Percentiles rank a stretch among this genome's conserved stretches.
phyloP scores from a whole-genome alignment of 1,140 invertebrate species.

The Sitodiplosis mosellana region DNA sequence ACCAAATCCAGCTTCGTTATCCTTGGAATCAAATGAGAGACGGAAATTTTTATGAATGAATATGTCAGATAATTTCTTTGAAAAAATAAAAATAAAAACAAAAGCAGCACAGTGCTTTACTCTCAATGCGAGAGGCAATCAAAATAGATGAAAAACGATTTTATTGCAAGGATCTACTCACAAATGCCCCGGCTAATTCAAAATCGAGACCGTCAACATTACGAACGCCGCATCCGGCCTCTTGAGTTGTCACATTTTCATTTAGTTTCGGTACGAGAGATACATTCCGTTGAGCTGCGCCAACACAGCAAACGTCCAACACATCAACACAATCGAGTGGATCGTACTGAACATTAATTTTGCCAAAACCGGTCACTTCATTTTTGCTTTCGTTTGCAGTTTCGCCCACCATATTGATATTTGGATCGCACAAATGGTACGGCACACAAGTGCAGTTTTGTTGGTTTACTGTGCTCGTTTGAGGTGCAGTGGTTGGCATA shows the following conservation, averaged over 20 bases:
- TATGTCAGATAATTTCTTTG: too few species aligned
- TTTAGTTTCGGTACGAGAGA: slow-evolving; percentile 13
- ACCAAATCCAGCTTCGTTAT: slow-evolving; percentile 38
- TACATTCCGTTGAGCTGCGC: slow-evolving; percentile 12
- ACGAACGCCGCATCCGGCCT: slow-evolving; percentile 27
- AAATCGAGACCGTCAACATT: slow-evolving; percentile 31
- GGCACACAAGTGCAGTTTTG: slow-evolving; percentile 30
- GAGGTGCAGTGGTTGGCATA: slow-evolving; percentile 20
- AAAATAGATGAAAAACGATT: too few species aligned
- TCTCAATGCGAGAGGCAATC: too few species aligned
- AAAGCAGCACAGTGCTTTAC: too few species aligned
- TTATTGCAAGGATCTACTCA: neutral
- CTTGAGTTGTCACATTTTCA: slow-evolving; percentile 11
- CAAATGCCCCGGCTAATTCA: slow-evolving; percentile 22
- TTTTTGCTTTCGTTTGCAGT: slow-evolving; percentile 15
- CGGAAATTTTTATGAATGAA: neutral
- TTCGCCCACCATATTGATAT: slow-evolving; percentile 21
- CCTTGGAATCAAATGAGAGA: slow-evolving; percentile 11
- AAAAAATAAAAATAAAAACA: too few species aligned
- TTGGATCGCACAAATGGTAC: slow-evolving; percentile 29
- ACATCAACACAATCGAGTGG: slow-evolving; percentile 20
- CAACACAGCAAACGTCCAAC: slow-evolving; percentile 25
- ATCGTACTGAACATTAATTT: slow-evolving; percentile 32
- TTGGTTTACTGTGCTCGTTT: slow-evolving; percentile 11
- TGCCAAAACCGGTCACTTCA: slow-evolving; percentile 20